Percentiles rank a stretch among this genome's conserved stretches.
These are phyloP conservation scores for Chymomyza fuscimana DNA, from an alignment of 2,888 invertebrate species.

Conservation along the genomic window DNA sequence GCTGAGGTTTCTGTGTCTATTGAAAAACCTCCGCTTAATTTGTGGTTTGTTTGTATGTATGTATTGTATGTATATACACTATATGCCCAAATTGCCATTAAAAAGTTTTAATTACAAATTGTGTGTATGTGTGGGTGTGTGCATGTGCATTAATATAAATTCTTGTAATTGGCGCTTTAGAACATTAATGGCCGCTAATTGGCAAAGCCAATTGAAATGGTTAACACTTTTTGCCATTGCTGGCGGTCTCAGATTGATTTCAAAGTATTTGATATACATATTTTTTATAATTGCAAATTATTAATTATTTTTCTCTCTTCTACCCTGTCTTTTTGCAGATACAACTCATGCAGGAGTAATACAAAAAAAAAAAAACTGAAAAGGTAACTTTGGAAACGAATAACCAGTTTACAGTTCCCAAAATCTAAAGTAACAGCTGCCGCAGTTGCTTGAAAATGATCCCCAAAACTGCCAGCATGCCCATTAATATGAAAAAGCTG, in stretches of 20 bases:
- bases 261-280: background rate
- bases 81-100: background rate
- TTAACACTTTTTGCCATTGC: slow-evolving; percentile 23
- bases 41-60: background rate
- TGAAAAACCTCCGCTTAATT: background rate
- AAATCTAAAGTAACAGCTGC: slow-evolving; percentile 28
- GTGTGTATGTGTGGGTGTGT: background rate
- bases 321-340: background rate
- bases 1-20: background rate
- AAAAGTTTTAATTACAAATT: slow-evolving; percentile 48
- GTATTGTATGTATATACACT: too few relatives aligned
- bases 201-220: slow-evolving; percentile 42
- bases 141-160: slow-evolving; percentile 45
- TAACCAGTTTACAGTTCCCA: slow-evolving; percentile 35
- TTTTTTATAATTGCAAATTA: background rate
- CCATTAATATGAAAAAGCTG: slow-evolving; percentile 58
- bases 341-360: background rate
- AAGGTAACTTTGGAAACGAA: slow-evolving; percentile 15
- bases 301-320: background rate
- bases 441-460: slow-evolving; percentile 30
- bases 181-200: slow-evolving; percentile 39
- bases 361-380: slow-evolving; percentile 17
- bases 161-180: slow-evolving; percentile 34
- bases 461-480: slow-evolving; percentile 32
- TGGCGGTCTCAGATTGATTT: background rate